Evolutionary conservation across 2,797 vertebrate genomes (phyloP).

Genomic region (Steatocranus sp.): DNA sequence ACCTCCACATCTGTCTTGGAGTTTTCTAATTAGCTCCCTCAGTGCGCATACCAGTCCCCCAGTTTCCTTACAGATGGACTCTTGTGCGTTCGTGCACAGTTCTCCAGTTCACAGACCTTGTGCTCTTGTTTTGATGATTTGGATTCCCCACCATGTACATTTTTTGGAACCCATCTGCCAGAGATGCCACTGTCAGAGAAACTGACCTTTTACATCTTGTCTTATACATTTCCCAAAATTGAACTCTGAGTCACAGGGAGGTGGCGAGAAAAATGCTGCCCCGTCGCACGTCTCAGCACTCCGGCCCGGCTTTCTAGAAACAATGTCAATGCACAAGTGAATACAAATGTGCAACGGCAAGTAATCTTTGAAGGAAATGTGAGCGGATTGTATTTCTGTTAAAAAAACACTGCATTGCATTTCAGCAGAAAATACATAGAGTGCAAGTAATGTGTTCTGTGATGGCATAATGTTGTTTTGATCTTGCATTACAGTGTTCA

Average conservation of each 20-base stretch:
- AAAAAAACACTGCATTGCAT: not conserved
- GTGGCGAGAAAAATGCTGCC: not conserved
- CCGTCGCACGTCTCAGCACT: not conserved
- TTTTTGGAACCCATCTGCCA: not conserved
- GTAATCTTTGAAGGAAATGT: not conserved
- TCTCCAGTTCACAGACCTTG: not conserved
- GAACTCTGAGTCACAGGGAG: not conserved
- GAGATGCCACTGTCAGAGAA: not conserved
- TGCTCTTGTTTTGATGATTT: not conserved
- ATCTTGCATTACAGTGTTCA: not conserved
- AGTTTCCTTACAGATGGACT: not conserved
- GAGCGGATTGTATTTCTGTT: not conserved
- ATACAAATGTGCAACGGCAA: not conserved
- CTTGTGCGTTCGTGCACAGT: not conserved
- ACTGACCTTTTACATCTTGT: not conserved
- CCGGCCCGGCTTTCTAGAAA: accelerated
- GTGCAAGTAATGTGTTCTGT: not conserved
- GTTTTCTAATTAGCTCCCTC: not conserved
- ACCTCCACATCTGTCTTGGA: not conserved
- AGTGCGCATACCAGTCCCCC: not conserved
- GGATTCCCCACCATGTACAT: not conserved
- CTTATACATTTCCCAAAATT: not conserved
- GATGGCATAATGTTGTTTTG: not conserved
- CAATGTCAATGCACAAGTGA: not conserved
- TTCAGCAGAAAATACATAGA: not conserved